Conservation (phyloP, 2,797 vertebrate species). For the Ctenopoma kingsleyae region DNA sequence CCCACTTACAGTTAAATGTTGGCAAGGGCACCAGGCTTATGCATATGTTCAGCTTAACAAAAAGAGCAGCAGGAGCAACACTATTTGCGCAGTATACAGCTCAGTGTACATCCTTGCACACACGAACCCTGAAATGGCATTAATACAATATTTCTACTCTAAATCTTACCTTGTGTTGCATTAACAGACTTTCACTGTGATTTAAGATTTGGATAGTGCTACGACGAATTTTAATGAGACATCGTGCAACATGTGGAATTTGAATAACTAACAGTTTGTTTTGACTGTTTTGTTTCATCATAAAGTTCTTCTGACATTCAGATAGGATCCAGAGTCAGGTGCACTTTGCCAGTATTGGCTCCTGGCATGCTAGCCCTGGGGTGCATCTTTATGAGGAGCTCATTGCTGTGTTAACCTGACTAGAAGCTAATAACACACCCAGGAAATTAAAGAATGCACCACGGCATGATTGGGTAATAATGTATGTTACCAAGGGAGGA, state of each 20-base stretch:
- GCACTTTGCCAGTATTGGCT: not conserved
- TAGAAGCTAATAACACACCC: slow-evolving; percentile 27
- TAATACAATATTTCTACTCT: not conserved
- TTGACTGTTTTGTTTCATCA: too few relatives aligned
- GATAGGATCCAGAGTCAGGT: too few relatives aligned
- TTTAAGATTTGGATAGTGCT: slow-evolving; percentile 1
- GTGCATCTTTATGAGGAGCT: slow-evolving; percentile 21
- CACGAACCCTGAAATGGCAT: not conserved
- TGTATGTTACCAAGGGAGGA: slow-evolving; percentile 1
- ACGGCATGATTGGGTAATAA: slow-evolving; percentile 23
- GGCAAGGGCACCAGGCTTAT: not conserved
- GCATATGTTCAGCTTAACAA: slow-evolving; percentile 5
- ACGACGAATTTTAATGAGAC: not conserved
- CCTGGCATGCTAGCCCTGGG: not conserved
- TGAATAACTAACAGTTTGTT: not conserved
- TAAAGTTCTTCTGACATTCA: not conserved
- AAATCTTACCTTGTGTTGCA: not conserved
- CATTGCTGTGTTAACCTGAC: slow-evolving; percentile 21
- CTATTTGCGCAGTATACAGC: not conserved
- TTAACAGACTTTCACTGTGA: slow-evolving; percentile 5
- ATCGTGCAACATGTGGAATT: not conserved
- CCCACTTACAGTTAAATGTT: slow-evolving; percentile 3
- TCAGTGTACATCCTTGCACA: not conserved
- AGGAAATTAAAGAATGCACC: slow-evolving; percentile 33
- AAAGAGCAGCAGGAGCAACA: not conserved